Conservation (phyloP, 2,113 vertebrate species). For the Elanus axillaris region DNA sequence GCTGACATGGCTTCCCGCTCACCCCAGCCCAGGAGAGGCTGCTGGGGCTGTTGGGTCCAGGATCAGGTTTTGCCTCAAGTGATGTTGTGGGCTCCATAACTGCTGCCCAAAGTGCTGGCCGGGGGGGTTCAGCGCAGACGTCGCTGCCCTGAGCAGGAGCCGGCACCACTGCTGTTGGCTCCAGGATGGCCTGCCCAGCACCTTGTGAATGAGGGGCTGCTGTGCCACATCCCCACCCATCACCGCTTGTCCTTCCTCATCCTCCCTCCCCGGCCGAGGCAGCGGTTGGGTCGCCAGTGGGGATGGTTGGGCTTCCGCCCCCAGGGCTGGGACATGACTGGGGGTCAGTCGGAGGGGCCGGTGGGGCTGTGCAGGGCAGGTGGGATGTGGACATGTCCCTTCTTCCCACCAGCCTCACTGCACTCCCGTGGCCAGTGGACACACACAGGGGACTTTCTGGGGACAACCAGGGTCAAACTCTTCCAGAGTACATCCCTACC, state of each 20-base stretch:
- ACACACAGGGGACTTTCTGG: background rate
- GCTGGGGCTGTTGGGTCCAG: background rate
- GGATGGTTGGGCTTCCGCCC: background rate
- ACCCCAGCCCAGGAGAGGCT: background rate
- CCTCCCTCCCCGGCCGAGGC: background rate
- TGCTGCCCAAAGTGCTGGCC: background rate
- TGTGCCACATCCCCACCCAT: background rate
- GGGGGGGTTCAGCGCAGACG: accelerated
- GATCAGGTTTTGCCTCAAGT: background rate
- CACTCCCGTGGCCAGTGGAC: background rate
- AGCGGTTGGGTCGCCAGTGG: accelerated
- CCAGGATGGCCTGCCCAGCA: background rate
- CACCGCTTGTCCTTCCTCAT: background rate
- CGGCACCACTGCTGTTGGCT: background rate
- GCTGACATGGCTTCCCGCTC: background rate
- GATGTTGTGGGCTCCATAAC: accelerated
- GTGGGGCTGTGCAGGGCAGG: background rate
- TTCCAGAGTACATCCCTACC: background rate
- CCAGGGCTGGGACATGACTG: background rate
- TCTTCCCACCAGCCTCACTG: background rate
- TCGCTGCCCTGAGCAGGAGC: background rate
- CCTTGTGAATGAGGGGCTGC: background rate
- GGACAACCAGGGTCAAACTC: background rate
- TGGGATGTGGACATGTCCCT: background rate
- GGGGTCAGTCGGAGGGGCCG: accelerated